Evolutionary conservation across 2,113 vertebrate species (phyloP).

Genomic region (Podarcis raffonei): DNA sequence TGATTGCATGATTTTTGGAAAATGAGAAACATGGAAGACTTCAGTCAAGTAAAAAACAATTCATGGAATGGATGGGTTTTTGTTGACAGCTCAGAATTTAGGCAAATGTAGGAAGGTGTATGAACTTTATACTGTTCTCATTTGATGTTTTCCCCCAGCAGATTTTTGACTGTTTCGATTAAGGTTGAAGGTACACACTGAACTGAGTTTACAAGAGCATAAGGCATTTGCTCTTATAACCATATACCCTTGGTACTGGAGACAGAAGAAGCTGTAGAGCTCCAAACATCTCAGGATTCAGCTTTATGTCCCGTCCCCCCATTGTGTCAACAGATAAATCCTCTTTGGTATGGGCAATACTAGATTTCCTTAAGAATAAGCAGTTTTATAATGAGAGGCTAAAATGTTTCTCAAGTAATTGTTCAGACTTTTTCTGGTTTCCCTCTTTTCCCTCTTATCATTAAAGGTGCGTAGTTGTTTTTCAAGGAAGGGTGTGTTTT

Average conservation of each 20-base stretch:
- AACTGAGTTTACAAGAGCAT: no score
- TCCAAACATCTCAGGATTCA: background rate
- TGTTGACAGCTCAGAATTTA: no score
- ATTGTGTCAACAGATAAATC: background rate
- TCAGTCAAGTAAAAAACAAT: no score
- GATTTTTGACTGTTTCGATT: no score
- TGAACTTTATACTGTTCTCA: no score
- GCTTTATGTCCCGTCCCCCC: background rate
- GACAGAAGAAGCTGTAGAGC: background rate
- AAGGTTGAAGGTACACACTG: no score
- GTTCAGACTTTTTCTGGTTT: slow-evolving; percentile 19
- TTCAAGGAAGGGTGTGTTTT: slow-evolving; percentile 32
- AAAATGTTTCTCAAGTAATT: background rate
- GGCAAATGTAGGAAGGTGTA: no score
- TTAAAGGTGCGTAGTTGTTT: slow-evolving; percentile 18
- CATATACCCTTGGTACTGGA: background rate
- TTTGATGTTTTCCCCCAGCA: no score
- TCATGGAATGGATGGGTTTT: no score
- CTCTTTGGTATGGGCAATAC: background rate
- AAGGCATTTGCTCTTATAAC: no score
- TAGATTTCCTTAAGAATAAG: background rate
- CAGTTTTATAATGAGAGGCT: slow-evolving; percentile 16
- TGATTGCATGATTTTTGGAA: no score
- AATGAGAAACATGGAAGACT: no score
- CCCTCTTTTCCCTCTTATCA: background rate